phyloP scores from a whole-genome alignment of 2,797 vertebrate genomes.

The Oryzias dopingdopingensis region DNA sequence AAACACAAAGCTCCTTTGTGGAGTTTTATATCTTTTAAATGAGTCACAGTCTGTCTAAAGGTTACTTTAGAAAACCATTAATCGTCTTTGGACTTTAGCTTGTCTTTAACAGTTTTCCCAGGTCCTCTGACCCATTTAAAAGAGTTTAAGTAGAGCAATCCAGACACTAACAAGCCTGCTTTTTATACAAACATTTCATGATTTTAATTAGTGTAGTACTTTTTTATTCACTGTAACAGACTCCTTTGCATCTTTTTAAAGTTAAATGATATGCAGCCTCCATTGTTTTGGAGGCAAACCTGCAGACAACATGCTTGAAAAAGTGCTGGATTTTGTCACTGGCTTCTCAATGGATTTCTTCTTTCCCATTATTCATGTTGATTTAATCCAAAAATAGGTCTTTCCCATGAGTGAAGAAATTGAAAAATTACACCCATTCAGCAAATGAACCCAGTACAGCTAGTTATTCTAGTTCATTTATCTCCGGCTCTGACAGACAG shows the following conservation, averaged over 20 bases:
- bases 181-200: constrained; percentile 5
- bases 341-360: constrained; percentile 10
- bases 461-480: constrained; percentile 29
- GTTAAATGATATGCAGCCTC: background rate
- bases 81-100: background rate
- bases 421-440: constrained; percentile 36
- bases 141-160: background rate
- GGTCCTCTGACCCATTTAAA: background rate
- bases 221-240: constrained; percentile 1
- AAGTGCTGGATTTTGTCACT: constrained; percentile 30
- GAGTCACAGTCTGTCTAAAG: background rate
- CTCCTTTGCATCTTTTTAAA: constrained; percentile 5
- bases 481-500: constrained; percentile 35
- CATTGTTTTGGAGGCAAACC: constrained; percentile 11
- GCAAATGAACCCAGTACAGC: constrained; percentile 16
- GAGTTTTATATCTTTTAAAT: too few relatives aligned
- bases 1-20: constrained; percentile 15
- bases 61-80: background rate
- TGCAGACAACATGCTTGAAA: constrained; percentile 4
- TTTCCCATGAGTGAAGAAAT: constrained; percentile 14
- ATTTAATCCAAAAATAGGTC: constrained; percentile 18
- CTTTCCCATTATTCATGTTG: constrained; percentile 5
- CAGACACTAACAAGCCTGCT: background rate
- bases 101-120: too few relatives aligned
- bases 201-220: background rate